These are phyloP conservation scores for Dendrocincla tyrannina DNA, from an alignment of 2,797 vertebrate species.

Conservation along the genomic window DNA sequence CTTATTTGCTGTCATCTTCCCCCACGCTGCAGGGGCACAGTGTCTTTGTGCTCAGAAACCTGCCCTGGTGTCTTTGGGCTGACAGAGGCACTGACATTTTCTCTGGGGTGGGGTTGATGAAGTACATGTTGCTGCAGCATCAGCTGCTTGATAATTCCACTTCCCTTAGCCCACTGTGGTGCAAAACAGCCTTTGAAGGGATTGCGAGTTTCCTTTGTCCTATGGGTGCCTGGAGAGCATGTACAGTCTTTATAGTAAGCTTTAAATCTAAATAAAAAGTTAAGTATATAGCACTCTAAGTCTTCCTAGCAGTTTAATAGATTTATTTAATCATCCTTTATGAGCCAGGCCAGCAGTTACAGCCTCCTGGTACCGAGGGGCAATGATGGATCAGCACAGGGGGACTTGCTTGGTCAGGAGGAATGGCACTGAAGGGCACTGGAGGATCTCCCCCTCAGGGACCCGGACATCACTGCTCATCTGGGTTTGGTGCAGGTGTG, in stretches of 20 bases:
- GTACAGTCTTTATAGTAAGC: constrained; percentile 1
- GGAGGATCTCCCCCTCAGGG: accelerated
- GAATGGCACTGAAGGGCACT: not conserved
- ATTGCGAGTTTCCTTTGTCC: constrained; percentile 4
- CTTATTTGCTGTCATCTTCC: not conserved
- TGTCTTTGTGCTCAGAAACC: not conserved
- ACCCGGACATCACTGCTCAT: accelerated
- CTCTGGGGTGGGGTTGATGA: not conserved
- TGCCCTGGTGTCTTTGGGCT: not conserved
- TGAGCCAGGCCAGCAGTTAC: constrained; percentile 4
- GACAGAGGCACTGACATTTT: not conserved
- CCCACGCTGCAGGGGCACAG: too few species aligned
- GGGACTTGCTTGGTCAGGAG: not conserved
- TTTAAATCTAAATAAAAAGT: constrained; percentile 60
- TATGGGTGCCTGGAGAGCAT: constrained; percentile 41
- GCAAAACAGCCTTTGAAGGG: constrained; percentile 27
- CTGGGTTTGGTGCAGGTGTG: too few species aligned
- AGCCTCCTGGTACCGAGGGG: not conserved
- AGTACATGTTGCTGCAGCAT: not conserved
- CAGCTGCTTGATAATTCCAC: constrained; percentile 17
- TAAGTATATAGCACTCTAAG: constrained; percentile 1
- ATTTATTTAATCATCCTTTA: constrained; percentile 51
- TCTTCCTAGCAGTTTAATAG: constrained; percentile 14
- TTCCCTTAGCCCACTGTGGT: not conserved
- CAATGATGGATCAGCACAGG: not conserved